Base-by-base conservation (phyloP, 2,797 vertebrate genomes). In the Enteromius treurensis region DNA sequence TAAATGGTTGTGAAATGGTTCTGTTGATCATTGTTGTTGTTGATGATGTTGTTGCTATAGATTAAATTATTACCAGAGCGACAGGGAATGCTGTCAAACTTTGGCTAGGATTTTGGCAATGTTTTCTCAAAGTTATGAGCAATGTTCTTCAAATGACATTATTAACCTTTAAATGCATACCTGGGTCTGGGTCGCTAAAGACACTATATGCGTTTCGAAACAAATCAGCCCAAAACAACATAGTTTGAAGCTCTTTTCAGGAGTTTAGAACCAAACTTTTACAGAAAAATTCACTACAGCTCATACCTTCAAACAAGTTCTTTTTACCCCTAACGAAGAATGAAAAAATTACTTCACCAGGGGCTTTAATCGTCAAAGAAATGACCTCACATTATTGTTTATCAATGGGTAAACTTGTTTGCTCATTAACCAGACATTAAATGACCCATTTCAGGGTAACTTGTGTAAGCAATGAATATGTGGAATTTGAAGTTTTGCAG, bases 391-490 rank as follows among this genome's bases (percentile, higher is more conserved):
- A 53, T 83, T 80, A 86, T 34, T 70, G 21, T 32, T 8, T 11
- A 34, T 29, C 10, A 80, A 26, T 76, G 53, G 77, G 67, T 82
- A 73, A 75, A 45, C 3, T 49, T 79, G 82, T 80, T 55, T 84
- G 65, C 29, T 81, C 51, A 85, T 88, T 83, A 86, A 83, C 80
- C 60, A 79, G 42, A 70, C 70, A 65, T 49, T 73, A 37, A 51
- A 47, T 76, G 60, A 85, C 47, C 51, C 32, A n/a, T 64, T 82
- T 58, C 76, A 79, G 13, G 74, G 7, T 77, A 77, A 62, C 60
- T 26, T 37, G 29, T 62, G 42, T 53, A 53, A 3, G 21, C 10
- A 58, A 23, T 40, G 21, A 23, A 3, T 4, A 1, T 42, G 51
- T 55, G 13, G 2, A 64, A 32, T 32, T 8, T n/a, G 13, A 78